Conservation (phyloP, 2,113 vertebrate genomes). For the Addax nasomaculatus region DNA sequence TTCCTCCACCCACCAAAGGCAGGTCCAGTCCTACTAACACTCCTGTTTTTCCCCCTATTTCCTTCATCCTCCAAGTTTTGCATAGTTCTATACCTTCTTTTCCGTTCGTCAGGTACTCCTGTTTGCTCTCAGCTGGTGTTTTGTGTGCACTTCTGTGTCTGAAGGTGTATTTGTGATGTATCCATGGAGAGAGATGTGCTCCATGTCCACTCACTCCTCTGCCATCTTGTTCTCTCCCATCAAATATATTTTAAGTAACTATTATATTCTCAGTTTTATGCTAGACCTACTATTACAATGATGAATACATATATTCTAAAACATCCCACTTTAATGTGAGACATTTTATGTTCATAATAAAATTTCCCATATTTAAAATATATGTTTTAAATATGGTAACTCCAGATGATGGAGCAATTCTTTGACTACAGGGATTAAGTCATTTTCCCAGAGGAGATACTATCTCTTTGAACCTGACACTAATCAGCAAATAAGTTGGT, state of each 20-base stretch:
- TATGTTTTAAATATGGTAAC: not conserved
- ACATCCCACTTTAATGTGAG: not conserved
- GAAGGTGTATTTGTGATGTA: not conserved
- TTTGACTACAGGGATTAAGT: not conserved
- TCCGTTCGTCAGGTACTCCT: not conserved
- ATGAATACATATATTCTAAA: not conserved
- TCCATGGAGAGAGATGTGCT: rapidly evolving
- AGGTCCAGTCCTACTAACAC: not conserved
- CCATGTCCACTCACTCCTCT: rapidly evolving
- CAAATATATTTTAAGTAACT: not conserved
- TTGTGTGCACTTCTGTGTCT: not conserved
- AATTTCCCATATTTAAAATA: not conserved
- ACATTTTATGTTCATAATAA: not conserved
- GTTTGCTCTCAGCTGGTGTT: not conserved
- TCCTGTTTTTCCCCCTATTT: not conserved
- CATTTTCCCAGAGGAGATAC: not conserved
- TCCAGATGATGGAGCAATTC: not conserved
- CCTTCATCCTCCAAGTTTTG: not conserved
- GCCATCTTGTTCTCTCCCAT: not conserved
- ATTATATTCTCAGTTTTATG: not conserved
- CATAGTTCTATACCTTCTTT: not conserved
- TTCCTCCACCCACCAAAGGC: not conserved
- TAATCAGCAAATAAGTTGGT: not conserved
- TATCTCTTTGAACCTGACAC: not conserved
- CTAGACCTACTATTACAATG: not conserved